Conservation (phyloP, 2,888 invertebrate genomes). For the Rhimphoctona megacephalus region DNA sequence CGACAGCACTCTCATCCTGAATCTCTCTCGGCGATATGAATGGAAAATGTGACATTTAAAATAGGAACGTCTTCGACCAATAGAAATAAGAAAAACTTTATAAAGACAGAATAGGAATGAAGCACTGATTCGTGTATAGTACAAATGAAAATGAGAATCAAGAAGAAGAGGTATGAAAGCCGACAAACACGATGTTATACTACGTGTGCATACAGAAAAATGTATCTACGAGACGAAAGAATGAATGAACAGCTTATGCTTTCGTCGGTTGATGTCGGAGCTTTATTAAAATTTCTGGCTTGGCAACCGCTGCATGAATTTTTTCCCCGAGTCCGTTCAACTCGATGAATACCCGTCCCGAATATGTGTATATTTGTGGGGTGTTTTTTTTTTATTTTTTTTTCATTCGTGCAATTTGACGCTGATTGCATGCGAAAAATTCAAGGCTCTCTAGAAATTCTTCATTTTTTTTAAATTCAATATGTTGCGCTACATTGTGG, state of each 20-base stretch:
- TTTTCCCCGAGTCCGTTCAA: slow-evolving; percentile 29
- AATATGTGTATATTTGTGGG: neutral
- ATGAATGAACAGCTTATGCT: slow-evolving; percentile 56
- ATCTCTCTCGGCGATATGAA: slow-evolving; percentile 22
- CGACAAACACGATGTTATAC: slow-evolving; percentile 41
- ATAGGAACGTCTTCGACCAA: slow-evolving; percentile 36
- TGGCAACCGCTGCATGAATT: slow-evolving; percentile 39
- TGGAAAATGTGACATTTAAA: slow-evolving; percentile 32
- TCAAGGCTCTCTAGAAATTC: slow-evolving; percentile 16
- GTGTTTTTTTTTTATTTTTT: neutral
- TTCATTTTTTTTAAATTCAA: slow-evolving; percentile 16
- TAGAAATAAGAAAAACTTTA: slow-evolving; percentile 32
- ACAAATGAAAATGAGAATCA: slow-evolving; percentile 51
- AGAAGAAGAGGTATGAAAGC: neutral
- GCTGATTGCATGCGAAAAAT: slow-evolving; percentile 33
- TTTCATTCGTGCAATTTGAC: slow-evolving; percentile 44
- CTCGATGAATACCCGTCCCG: slow-evolving; percentile 30
- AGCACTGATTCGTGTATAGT: slow-evolving; percentile 6
- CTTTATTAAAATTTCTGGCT: slow-evolving; percentile 55
- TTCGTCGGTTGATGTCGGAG: slow-evolving; percentile 35
- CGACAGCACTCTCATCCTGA: slow-evolving; percentile 37
- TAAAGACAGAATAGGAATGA: slow-evolving; percentile 19
- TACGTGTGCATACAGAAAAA: slow-evolving; percentile 42
- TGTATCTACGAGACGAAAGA: slow-evolving; percentile 36
- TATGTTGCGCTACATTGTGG: neutral